phyloP scores from a whole-genome alignment of 2,113 vertebrate species.

The Emydocephalus ijimae region DNA sequence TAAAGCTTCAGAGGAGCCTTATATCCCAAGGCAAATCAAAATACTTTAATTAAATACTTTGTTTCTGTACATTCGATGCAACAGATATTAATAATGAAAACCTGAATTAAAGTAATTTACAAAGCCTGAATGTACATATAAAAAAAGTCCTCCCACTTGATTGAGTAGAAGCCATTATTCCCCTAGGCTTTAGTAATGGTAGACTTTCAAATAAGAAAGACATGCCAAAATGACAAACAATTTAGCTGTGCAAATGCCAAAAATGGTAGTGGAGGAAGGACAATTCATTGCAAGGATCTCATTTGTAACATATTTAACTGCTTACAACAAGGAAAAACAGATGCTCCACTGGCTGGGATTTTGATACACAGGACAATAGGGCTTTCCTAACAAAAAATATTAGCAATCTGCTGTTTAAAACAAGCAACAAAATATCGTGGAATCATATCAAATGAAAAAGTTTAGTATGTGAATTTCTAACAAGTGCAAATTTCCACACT shows the following conservation, averaged over 20 bases:
- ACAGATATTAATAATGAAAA: neutral
- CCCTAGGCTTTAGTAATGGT: neutral
- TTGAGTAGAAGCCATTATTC: neutral
- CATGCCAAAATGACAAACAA: fast-evolving
- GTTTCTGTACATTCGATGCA: neutral
- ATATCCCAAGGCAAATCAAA: neutral
- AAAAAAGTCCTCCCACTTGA: neutral
- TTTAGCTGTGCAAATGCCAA: neutral
- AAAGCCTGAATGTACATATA: neutral
- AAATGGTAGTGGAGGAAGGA: neutral
- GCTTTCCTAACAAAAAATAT: slow-evolving; percentile 10
- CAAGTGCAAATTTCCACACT: slow-evolving; percentile 4
- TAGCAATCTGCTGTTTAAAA: slow-evolving; percentile 12
- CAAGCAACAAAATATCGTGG: neutral
- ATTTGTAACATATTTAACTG: neutral
- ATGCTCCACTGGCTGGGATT: neutral
- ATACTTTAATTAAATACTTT: slow-evolving; percentile 23
- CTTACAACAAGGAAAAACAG: slow-evolving; percentile 7
- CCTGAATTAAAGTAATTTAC: slow-evolving; percentile 5
- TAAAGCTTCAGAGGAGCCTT: slow-evolving; percentile 20
- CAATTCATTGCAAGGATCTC: slow-evolving; percentile 22
- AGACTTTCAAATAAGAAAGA: neutral
- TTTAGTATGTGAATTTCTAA: neutral
- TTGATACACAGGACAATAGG: fast-evolving
- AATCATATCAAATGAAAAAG: slow-evolving; percentile 13